Base-by-base conservation (phyloP, 1,140 invertebrate genomes). In the Nephila pilipes region DNA sequence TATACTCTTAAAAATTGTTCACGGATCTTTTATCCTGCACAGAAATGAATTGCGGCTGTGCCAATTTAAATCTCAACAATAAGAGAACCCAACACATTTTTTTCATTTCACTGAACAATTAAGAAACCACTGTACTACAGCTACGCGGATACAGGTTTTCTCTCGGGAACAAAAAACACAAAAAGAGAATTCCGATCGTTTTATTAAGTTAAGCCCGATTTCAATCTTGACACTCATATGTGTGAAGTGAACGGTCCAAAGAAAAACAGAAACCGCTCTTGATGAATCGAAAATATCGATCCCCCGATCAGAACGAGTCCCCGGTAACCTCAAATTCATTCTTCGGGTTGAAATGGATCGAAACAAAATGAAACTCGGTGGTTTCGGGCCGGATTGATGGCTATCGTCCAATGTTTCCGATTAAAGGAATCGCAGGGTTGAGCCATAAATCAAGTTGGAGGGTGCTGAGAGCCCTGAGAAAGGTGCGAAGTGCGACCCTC, bases 401-500 rank as follows among this genome's bases (percentile, higher is more conserved):
- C 69, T 75, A 75, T 75, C 69, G 69, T 18, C 16, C 3, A 36
- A 29, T 32, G 29, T 75, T 75, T 46, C 22, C 81, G n/a, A 55
- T 83, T 83, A 83, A 83, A 54, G 55, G 36, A 55, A 83, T 83
- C n/a, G 46, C 32, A 29, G 8, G 38, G 54, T 12, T 25, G 81
- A 22, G 18, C 29, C 54, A 83, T 83, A 83, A 83, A 83, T 83
- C 81, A 83, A 83, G 8, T 20, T 6, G 81, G 38, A 55, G 81
- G 38, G 38, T 83, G 81, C 12, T 83, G 81, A 54, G 54, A 75
- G 29, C 81, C 81, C 81, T 25, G 38, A 18, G 69, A 75, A 36
- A 75, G 81, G 81, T 83, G 81, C 54, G 46, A 83, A 83, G 81
- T 57, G 46, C 81, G 81, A 55, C 81, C 81, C 81, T 83, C 81